Conservation (phyloP, 2,797 vertebrate genomes). For the Tympanoctomys barrerae region DNA sequence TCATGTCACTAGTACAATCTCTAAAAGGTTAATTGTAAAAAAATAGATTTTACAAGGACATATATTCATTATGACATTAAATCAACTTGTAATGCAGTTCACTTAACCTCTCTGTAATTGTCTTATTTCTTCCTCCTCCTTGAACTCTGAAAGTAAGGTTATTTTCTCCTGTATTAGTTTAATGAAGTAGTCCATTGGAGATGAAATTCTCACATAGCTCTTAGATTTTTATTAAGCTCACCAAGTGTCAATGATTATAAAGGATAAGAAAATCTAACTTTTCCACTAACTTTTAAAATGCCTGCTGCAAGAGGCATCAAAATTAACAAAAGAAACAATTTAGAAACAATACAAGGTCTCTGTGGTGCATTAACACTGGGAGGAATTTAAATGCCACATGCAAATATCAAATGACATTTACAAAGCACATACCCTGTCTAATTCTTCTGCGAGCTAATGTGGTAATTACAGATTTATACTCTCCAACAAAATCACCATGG, state of each 20-base stretch:
- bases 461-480: conserved; percentile 68
- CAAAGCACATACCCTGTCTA: conserved; percentile 72
- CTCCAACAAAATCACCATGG: conserved; percentile 72
- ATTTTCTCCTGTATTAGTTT: conserved; percentile 58
- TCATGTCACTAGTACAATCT: background rate
- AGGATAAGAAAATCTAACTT: conserved; percentile 59
- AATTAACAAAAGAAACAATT: conserved; percentile 68
- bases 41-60: background rate
- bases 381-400: conserved; percentile 65
- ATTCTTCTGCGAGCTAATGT: conserved; percentile 75
- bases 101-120: background rate
- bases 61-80: background rate
- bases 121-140: background rate
- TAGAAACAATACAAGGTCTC: conserved; percentile 68
- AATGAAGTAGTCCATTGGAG: conserved; percentile 24
- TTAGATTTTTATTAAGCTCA: conserved; percentile 52
- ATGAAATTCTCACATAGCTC: conserved; percentile 46
- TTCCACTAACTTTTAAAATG: conserved; percentile 60
- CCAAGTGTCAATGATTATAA: conserved; percentile 53
- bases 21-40: background rate
- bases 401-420: conserved; percentile 79
- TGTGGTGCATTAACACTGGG: conserved; percentile 38
- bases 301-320: conserved; percentile 42
- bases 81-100: background rate
- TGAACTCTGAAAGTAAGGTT: conserved; percentile 29